Base-by-base conservation (phyloP, 2,888 invertebrate species). In the Thereva unica region DNA sequence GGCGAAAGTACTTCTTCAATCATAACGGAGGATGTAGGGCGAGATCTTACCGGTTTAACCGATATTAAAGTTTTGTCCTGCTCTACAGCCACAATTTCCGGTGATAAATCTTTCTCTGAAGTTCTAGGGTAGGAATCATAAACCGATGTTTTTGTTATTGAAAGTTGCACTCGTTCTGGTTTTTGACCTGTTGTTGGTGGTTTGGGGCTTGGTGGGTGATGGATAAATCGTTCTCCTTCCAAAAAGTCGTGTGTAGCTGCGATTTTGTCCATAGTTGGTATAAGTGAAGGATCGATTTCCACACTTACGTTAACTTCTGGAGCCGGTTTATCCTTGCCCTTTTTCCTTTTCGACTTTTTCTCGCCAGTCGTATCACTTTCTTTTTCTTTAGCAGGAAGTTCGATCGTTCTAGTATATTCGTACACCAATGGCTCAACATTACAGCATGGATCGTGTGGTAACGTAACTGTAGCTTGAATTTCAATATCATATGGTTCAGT, bases 401-500 rank as follows among this genome's bases (percentile, higher is more conserved):
- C 75, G 67, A 79, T 74, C 3, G 75, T 76, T 71, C 80, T 75
- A 1, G 74, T 76, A 67, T 78, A 78, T 61, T 79, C 77, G 53
- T 75, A 77, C 0, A 79, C 63, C 1, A 76, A 68, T 1, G 77
- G 77, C 57, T 79, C 68, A 5, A 71, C 71, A 35, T 75, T 67
- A 1, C 77, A 77, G 44, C 74, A 68, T 68, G 87, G 83, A 0
- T 85, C 83, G 59, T 85, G 85, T 7, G 83, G 80, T 10, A 83
- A 77, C 70, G 86, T 83, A 3, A 89, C 86, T 37, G 86, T 85
- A 9, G 89, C 89, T 78, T 88, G 74, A 38, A 80, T 76, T 71
- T 80, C 77, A 40, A 79, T 69, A 57, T 78, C 78, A 55, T 77
- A 80, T 84, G 71, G 83, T 1, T 78, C 76, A 6, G 69, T 68